Base-by-base conservation (phyloP, 2,113 vertebrate genomes). In the Leuciscus idus region DNA sequence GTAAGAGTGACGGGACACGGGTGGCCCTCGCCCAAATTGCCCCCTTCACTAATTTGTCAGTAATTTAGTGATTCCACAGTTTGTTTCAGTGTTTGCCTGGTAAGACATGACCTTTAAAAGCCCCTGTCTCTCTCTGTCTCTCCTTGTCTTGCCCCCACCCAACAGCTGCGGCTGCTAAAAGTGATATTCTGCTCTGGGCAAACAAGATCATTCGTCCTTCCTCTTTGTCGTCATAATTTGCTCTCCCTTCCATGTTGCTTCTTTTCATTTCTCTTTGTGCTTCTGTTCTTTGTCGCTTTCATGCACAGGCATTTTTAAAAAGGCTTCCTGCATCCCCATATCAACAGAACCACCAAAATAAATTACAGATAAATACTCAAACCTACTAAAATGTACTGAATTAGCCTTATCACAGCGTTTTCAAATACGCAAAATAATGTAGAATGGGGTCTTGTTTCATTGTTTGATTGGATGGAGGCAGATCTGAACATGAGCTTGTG, bases 201-300 rank as follows among this genome's bases (percentile, higher is more conserved):
- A 17, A 39, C 2, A 82, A 68, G 43, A 83, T 83, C 85, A 82
- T 83, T 77, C 84, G 79, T 90, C 86, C 88, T 89, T 85, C 72
- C 23, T 78, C 84, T 86, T 43, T 57, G 50, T 57, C n/a, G 50
- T 62, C 57, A 81, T 81, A 43, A 81, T 81, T 81, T 62, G 21
- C 57, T 81, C 55, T 81, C 36, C 23, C 33, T 82, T 68, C 80
- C 15, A 84, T 88, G 87, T 88, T 87, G 86, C 89, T 81, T 91
- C 85, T 82, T 85, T 81, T 81, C 73, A 6, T 81, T 89, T 76
- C 48, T 39, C 12, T 83, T 74, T 87, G 70, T 86, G 75, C 70
- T 48, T 77, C 80, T 68, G 43, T 52, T 55, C 52, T 39, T 61
- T 80, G 17, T 57, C 48, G 13, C 48, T 77, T 1, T 76, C 46